Conservation (phyloP, 2,113 vertebrate genomes). For the Coryphaenoides rupestris region DNA sequence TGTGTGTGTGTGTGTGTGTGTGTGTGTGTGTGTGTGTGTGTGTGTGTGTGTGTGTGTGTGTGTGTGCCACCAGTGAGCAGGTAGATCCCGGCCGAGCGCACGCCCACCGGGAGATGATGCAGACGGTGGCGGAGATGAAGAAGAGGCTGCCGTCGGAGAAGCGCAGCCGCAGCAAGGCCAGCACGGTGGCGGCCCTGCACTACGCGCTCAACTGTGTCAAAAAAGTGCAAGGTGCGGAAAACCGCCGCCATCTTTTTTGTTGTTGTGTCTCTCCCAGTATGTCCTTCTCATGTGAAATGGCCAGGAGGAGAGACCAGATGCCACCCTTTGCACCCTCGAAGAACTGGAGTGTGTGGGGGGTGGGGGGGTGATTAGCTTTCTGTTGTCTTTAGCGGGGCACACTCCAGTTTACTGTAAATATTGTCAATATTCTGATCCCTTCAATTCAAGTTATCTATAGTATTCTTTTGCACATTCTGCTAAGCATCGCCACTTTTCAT, state of each 20-base stretch:
- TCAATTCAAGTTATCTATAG: too few relatives aligned
- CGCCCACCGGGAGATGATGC: slow-evolving; percentile 72
- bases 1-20: too few relatives aligned
- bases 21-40: slow-evolving; percentile 2
- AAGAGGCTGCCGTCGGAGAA: slow-evolving; percentile 78
- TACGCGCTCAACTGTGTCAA: slow-evolving; percentile 85
- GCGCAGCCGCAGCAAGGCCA: slow-evolving; percentile 74
- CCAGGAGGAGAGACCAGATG: slow-evolving; percentile 63
- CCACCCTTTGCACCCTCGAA: slow-evolving; percentile 71
- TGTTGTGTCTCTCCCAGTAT: too few relatives aligned
- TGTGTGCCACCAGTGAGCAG: slow-evolving; percentile 53
- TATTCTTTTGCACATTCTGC: too few relatives aligned
- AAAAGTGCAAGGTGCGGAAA: slow-evolving; percentile 81
- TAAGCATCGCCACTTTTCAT: too few relatives aligned
- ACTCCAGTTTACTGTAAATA: too few relatives aligned
- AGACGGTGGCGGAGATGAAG: slow-evolving; percentile 85
- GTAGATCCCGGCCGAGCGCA: slow-evolving; percentile 53
- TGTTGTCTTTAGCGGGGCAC: background rate
- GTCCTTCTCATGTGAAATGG: slow-evolving; percentile 67
- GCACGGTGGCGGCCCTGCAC: slow-evolving; percentile 80
- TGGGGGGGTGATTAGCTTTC: too few relatives aligned
- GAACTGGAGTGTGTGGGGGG: too few relatives aligned
- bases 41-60: background rate
- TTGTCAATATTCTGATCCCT: too few relatives aligned
- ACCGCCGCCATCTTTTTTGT: background rate